Conservation (phyloP, 2,888 invertebrate genomes). For the Pollenia angustigena region DNA sequence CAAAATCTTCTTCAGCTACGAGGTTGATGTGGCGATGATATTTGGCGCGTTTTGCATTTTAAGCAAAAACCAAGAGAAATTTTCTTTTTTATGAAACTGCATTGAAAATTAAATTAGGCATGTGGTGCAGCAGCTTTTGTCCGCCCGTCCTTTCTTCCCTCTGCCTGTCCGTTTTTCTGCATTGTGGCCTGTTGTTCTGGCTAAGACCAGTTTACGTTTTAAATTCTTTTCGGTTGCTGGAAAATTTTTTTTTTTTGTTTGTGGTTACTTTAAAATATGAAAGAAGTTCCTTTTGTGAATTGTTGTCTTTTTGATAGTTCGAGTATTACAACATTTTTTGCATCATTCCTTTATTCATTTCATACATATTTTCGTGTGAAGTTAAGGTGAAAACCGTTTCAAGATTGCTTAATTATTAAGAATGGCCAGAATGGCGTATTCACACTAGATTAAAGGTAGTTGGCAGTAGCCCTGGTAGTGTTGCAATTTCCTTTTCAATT, state of each 20-base stretch:
- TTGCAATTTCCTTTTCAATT: conserved; percentile 12
- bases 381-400: conserved; percentile 72
- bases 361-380: conserved; percentile 67
- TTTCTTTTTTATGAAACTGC: background rate
- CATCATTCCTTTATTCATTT: background rate
- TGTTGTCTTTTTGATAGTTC: conserved; percentile 25
- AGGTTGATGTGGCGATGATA: conserved; percentile 10
- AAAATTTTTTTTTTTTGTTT: conserved; percentile 22
- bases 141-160: background rate
- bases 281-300: conserved; percentile 20
- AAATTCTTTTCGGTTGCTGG: conserved; percentile 12
- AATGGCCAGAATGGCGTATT: conserved; percentile 50
- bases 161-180: background rate
- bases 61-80: conserved; percentile 3
- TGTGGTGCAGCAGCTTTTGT: background rate
- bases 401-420: conserved; percentile 73
- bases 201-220: conserved; percentile 35
- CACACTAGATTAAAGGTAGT: conserved; percentile 37
- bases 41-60: conserved; percentile 37
- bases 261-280: conserved; percentile 13
- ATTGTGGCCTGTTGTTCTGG: background rate
- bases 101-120: conserved; percentile 10
- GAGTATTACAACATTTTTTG: conserved; percentile 48
- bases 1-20: background rate
- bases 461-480: conserved; percentile 25